Evolutionary conservation across 2,113 vertebrate species (phyloP).

Genomic region (Aix galericulata): DNA sequence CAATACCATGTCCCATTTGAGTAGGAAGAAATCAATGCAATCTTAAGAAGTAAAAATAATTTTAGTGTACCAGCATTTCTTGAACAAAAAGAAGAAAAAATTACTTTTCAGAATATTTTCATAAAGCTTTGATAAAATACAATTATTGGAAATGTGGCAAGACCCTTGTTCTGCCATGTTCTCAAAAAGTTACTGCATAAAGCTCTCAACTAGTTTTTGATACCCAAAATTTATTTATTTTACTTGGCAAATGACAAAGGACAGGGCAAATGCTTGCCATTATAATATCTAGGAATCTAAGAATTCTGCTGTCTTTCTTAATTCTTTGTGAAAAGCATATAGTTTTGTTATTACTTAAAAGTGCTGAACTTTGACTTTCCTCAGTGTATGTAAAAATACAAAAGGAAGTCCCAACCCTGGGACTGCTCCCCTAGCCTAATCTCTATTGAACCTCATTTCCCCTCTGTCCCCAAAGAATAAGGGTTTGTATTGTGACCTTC

Average conservation of each 20-base stretch:
- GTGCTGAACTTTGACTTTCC: background rate
- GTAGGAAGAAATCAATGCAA: background rate
- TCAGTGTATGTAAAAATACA: fast-evolving
- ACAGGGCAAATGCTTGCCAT: background rate
- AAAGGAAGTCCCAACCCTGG: background rate
- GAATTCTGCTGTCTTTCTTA: background rate
- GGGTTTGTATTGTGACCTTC: background rate
- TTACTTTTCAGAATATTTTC: background rate
- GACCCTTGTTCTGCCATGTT: background rate
- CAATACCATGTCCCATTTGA: background rate
- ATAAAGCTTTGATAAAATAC: background rate
- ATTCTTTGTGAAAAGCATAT: background rate
- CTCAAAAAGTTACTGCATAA: background rate
- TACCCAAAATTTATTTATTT: background rate
- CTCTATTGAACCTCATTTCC: too few relatives aligned
- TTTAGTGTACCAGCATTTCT: background rate
- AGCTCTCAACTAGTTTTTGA: background rate
- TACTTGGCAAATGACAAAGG: background rate
- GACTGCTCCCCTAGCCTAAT: too few relatives aligned
- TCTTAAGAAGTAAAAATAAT: background rate
- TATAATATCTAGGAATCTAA: background rate
- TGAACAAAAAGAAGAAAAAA: background rate
- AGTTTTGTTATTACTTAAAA: background rate
- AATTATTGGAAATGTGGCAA: background rate
- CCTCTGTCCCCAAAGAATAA: background rate